Evolutionary conservation across 92 coral and sea anemone genomes (phyloP), one percentile per base, ranked within the genome.

Genomic region (Porites lobata): DNA sequence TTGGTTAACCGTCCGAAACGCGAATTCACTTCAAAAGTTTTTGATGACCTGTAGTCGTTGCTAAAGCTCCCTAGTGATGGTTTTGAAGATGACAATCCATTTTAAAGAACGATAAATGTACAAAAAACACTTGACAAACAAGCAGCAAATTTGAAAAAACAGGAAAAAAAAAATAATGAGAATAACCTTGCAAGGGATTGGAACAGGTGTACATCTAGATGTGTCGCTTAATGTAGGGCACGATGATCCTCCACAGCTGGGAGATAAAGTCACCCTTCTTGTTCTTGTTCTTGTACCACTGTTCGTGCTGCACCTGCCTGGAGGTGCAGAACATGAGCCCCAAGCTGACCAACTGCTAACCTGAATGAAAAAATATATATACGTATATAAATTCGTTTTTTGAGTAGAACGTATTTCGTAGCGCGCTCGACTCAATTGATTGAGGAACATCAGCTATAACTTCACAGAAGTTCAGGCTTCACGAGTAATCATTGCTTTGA

Each of bases 181-280:
- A 56, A 10, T 11, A 14, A 96, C 99, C 92, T 75, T 73, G 78
- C 99, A 96, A 21, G 82, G 74, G 24, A 96, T 95, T 15, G 96
- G 95, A 10, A 91, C 96, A 5, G 99, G 99, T 0, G 94, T 94
- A 51, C 98, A 94, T 7, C 72, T 58, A 61, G 64, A 74, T 26
- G 91, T 56, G 7, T 52, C 52, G 47, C 76, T 72, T 43, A 57
- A 54, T 13, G 86, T 11, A 2, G 93, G 89, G 38, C 94, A 87
- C 52, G 92, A 81, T 1, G 54, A 54, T 21, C 96, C 98, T 52
- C 96, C 96, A 75, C 95, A 92, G 29, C 93, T 86, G 18, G 96
- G 79, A 14, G 7, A 79, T 0, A 76, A 85, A 6, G 88, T 89
- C 12, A 93, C 57, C 6, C 69, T 89, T n/a, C 98, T 86, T 50